These are phyloP conservation scores for Hydroisotoma schaefferi DNA, from an alignment of 2,888 invertebrate genomes.

Conservation along the genomic window DNA sequence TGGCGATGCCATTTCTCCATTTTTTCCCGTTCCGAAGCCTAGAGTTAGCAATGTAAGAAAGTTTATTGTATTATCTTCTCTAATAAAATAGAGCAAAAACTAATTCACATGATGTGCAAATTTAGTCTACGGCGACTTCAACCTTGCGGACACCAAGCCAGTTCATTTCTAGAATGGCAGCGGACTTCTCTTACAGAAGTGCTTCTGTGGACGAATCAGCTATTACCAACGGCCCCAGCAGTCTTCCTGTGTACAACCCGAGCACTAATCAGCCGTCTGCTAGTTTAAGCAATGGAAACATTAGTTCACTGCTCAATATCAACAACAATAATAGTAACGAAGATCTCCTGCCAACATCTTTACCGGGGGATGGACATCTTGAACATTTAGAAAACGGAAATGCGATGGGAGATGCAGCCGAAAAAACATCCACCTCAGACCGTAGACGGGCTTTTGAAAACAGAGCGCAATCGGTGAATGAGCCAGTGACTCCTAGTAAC, in stretches of 20 bases:
- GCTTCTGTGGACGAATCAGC: constrained; percentile 32
- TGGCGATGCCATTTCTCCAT: constrained; percentile 17
- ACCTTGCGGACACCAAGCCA: constrained; percentile 46
- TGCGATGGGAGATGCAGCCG: not conserved
- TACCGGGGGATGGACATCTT: constrained; percentile 24
- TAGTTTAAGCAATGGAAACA: constrained; percentile 6
- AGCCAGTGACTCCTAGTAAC: constrained; percentile 57
- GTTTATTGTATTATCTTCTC: not conserved
- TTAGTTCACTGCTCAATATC: constrained; percentile 2
- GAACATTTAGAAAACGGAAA: constrained; percentile 24
- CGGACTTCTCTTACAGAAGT: constrained; percentile 39
- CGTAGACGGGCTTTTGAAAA: constrained; percentile 69
- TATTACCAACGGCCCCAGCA: constrained; percentile 3
- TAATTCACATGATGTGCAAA: too few relatives aligned
- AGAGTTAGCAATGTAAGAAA: constrained; percentile 42
- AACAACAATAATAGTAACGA: constrained; percentile 18
- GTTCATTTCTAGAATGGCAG: constrained; percentile 43
- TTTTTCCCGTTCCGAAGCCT: constrained; percentile 44
- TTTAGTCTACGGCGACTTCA: constrained; percentile 30
- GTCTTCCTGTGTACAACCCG: constrained; percentile 3
- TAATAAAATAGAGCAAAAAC: not conserved
- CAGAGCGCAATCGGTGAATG: constrained; percentile 63
- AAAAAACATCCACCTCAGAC: constrained; percentile 63
- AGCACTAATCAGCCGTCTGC: not conserved
- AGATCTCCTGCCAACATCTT: constrained; percentile 7